Evolutionary conservation across 2,888 invertebrate species (phyloP), one percentile per base, ranked within the genome.

Genomic region (Lacanobia oleracea): DNA sequence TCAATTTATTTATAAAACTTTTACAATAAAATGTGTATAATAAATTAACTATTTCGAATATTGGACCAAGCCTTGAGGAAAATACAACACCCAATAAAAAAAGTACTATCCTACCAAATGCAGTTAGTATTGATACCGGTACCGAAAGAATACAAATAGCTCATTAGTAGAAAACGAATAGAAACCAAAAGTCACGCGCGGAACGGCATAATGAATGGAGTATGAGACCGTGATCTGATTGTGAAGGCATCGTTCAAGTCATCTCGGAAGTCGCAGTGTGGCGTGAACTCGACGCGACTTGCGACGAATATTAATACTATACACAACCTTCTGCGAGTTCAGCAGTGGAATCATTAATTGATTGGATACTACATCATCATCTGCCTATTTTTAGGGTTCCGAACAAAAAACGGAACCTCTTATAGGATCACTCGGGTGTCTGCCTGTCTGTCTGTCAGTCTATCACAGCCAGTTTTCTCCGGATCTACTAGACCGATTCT

Each of bases 201-300:
- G 51, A 59, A 72, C 70, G 69, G 79, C 71, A 75, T 80, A 79
- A 86, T 86, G 79, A 85, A 63, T 57, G 63, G 51, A 71, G 68
- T 77, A 81, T 74, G 78, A 73, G 72, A 64, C 67, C 88, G 87
- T 88, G 88, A 82, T 79, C 75, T 53, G 86, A 51, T 72, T 89
- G 79, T 74, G 83, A 87, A 91, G 81, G 75, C 63, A 66, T 69
- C 59, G 60, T 77, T 73, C 72, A 54, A 78, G 82, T 87, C 84
- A 84, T 87, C 88, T 91, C 91, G 91, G 92, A 93, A 91, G 92
- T 89, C 76, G 82, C 80, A 82, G 77, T 82, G 79, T 74, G 78
- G 79, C 77, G 88, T 90, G 90, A 91, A 91, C 89, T 88, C 86
- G 84, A 72, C 23, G 75, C 73, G 51, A 81, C 84, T 59, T 62